Conservation (phyloP, 2,888 invertebrate genomes). For the Drosophila paramelanica region DNA sequence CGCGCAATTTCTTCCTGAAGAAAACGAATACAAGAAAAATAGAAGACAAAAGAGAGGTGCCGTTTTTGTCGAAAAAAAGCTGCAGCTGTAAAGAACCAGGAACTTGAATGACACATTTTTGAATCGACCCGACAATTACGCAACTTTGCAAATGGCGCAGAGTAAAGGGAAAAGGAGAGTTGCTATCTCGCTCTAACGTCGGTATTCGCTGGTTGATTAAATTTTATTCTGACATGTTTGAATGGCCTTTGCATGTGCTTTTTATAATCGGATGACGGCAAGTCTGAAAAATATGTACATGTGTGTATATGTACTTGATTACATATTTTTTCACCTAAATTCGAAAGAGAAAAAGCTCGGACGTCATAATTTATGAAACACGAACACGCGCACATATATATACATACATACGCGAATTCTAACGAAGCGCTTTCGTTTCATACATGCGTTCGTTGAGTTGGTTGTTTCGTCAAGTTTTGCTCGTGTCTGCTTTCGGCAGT, state of each 20-base stretch:
- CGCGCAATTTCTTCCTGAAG: constrained; percentile 18
- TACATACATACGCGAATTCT: constrained; percentile 54
- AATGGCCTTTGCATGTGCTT: constrained; percentile 73
- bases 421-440: constrained; percentile 66
- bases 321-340: constrained; percentile 64
- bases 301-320: constrained; percentile 43
- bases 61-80: constrained; percentile 20
- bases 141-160: constrained; percentile 74
- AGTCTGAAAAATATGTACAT: constrained; percentile 56
- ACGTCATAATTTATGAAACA: constrained; percentile 78
- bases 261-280: constrained; percentile 71
- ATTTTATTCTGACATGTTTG: constrained; percentile 56
- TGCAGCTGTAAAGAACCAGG: constrained; percentile 45
- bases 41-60: constrained; percentile 7
- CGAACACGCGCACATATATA: constrained; percentile 22
- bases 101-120: constrained; percentile 81
- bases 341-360: constrained; percentile 62
- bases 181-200: constrained; percentile 46
- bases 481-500: constrained; percentile 58
- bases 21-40: constrained; percentile 2
- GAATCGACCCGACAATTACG: constrained; percentile 72
- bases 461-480: constrained; percentile 58
- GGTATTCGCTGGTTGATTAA: constrained; percentile 33
- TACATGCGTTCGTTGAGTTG: constrained; percentile 51
- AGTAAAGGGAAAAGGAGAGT: constrained; percentile 29